Evolutionary conservation across 1,140 invertebrate genomes (phyloP).

Genomic region (Drosophila suzukii): DNA sequence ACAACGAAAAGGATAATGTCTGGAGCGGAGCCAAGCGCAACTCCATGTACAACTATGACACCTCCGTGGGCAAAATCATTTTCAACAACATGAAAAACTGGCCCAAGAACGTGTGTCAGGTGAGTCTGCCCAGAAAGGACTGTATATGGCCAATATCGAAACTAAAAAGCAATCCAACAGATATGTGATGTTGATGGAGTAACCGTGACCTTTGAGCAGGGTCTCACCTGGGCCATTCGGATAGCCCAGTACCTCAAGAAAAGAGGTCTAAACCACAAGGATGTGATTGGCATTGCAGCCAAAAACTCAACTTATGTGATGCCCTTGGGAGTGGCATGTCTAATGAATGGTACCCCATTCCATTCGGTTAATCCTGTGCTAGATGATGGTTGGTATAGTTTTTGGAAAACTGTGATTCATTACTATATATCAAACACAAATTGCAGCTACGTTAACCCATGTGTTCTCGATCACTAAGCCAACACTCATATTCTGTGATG

Average conservation of each 20-base stretch:
- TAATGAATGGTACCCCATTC: slow-evolving; percentile 73
- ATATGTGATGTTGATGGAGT: slow-evolving; percentile 65
- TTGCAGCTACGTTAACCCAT: slow-evolving; percentile 56
- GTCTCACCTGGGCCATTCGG: slow-evolving; percentile 68
- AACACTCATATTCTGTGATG: slow-evolving; percentile 72
- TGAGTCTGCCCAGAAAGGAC: slow-evolving; percentile 5
- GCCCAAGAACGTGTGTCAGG: slow-evolving; percentile 68
- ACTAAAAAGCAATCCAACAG: slow-evolving; percentile 5
- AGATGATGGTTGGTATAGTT: slow-evolving; percentile 50
- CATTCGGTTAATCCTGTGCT: slow-evolving; percentile 63
- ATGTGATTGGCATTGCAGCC: slow-evolving; percentile 72
- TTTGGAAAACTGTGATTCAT: neutral
- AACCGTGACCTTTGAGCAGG: slow-evolving; percentile 53
- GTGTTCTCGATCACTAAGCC: slow-evolving; percentile 69
- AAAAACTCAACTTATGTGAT: slow-evolving; percentile 70
- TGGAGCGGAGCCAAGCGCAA: slow-evolving; percentile 67
- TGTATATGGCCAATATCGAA: neutral
- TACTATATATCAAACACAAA: neutral
- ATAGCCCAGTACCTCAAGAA: slow-evolving; percentile 67
- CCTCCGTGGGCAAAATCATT: slow-evolving; percentile 60
- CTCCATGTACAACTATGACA: slow-evolving; percentile 63
- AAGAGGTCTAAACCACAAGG: slow-evolving; percentile 58
- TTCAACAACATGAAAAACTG: slow-evolving; percentile 65
- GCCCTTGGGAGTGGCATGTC: slow-evolving; percentile 65
- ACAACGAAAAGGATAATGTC: slow-evolving; percentile 67